Base-by-base conservation (phyloP, 2,888 invertebrate species). In the Hyppa rectilinea region DNA sequence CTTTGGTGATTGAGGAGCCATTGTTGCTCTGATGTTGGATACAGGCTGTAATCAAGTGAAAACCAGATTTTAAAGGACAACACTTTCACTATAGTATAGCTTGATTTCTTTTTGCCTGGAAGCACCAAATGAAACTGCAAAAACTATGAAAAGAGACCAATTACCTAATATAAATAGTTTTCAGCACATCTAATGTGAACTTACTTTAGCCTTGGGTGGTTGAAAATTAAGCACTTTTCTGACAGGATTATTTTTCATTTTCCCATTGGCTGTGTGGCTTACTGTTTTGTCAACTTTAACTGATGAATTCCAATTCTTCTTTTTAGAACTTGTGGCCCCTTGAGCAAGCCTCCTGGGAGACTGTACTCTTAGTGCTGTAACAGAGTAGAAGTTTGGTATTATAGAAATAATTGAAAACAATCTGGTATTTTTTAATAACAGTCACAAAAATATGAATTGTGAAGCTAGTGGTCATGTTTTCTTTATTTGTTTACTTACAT, bases 171-270 rank as follows among this genome's bases (percentile, higher is more conserved):
- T 23, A 26, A 6, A 29, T n/a, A 4, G 4, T 9, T 9, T n/a
- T 20, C 4, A 58, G 29, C 20, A 43, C 7, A 36, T 34, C 3
- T 10, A 10, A 17, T 23, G 49, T 3, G 29, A 17, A 72, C 86
- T 85, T 71, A 92, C 92, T 78, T 88, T 90, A 9, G 89, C 85
- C 71, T 89, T 92, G 2, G 87, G 83, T 76, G 87, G 84, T 76
- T 92, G 92, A 82, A 94, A 94, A 69, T 93, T 90, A 0, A 95
- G 88, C n/a, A 92, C 90, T 91, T 96, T 95, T 79, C 93, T 88
- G 2, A 92, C 94, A 63, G 92, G 82, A 77, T 90, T 90, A 65
- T 90, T 78, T 75, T 90, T 92, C 70, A 91, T 79, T 34, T 91
- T 89, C 2, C 90, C 92, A 71, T 92, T 88, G 10, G 87, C 88